phyloP scores from a whole-genome alignment of 1,140 invertebrate genomes.

The Rhagoletis pomonella region DNA sequence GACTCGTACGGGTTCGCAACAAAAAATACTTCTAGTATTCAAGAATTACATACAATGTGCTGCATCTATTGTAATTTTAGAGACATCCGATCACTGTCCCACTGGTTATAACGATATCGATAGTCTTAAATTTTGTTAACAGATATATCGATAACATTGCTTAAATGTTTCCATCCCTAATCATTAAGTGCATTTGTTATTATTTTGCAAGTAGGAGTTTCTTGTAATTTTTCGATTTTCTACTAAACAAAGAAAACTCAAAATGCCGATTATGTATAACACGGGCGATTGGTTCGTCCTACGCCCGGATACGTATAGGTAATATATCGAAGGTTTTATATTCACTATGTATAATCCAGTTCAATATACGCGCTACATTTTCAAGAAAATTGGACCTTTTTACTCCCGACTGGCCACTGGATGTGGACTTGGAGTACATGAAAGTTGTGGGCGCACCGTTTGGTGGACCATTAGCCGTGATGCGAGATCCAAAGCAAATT shows the following conservation, averaged over 20 bases:
- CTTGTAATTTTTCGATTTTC: not conserved
- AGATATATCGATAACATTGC: too few species aligned
- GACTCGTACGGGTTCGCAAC: too few species aligned
- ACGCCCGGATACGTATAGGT: constrained; percentile 71
- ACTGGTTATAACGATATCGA: too few species aligned
- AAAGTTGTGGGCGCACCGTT: constrained; percentile 87
- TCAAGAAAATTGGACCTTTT: constrained; percentile 95
- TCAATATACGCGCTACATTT: too few species aligned
- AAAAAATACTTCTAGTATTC: too few species aligned
- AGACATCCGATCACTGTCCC: too few species aligned
- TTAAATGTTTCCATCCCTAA: too few species aligned
- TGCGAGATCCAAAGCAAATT: constrained; percentile 87
- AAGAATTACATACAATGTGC: too few species aligned
- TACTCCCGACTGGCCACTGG: constrained; percentile 87
- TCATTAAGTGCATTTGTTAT: not conserved
- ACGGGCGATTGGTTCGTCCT: constrained; percentile 73
- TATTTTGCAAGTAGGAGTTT: constrained; percentile 11
- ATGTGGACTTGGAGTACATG: constrained; percentile 88
- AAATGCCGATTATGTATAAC: constrained; percentile 73
- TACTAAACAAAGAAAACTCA: not conserved
- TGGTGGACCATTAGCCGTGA: constrained; percentile 92
- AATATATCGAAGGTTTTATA: not conserved
- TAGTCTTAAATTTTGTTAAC: too few species aligned
- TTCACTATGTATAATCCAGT: not conserved
- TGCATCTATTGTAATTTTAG: too few species aligned